Conservation (phyloP, 2,113 vertebrate genomes). For the Syngnathus floridae region DNA sequence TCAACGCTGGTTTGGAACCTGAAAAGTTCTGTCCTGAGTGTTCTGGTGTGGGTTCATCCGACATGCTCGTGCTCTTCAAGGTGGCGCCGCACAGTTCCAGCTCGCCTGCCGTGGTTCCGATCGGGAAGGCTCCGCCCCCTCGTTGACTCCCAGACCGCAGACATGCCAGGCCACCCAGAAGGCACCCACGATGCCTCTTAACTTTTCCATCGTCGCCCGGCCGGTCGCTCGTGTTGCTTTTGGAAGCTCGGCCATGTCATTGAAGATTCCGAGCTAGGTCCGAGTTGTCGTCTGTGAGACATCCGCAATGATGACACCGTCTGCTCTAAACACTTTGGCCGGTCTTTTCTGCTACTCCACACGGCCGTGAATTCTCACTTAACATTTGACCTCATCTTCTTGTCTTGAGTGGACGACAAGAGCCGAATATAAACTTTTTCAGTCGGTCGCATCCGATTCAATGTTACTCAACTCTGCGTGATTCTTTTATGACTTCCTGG, state of each 20-base stretch:
- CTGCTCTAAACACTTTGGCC: neutral
- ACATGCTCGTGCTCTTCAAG: neutral
- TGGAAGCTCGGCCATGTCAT: neutral
- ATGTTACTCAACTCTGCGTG: neutral
- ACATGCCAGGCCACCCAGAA: constrained; percentile 57
- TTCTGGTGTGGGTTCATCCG: too few species aligned
- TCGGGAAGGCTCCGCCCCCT: constrained; percentile 33
- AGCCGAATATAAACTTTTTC: neutral
- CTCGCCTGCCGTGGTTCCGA: constrained; percentile 31
- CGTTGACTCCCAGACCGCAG: constrained; percentile 29
- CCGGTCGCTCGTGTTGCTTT: constrained; percentile 31
- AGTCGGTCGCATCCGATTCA: neutral
- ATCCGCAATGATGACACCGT: constrained; percentile 12
- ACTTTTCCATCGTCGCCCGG: constrained; percentile 35
- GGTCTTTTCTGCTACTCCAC: neutral
- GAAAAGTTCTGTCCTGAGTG: too few species aligned
- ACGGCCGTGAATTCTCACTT: too few species aligned
- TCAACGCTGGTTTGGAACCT: too few species aligned
- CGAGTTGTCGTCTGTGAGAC: constrained; percentile 12
- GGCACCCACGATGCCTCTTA: constrained; percentile 24
- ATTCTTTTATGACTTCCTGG: constrained; percentile 9
- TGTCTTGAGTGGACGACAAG: neutral
- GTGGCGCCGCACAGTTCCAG: constrained; percentile 16
- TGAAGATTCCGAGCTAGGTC: constrained; percentile 15
- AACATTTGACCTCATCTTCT: neutral